phyloP scores from a whole-genome alignment of 1,140 invertebrate genomes.

The Arctopsyche grandis region DNA sequence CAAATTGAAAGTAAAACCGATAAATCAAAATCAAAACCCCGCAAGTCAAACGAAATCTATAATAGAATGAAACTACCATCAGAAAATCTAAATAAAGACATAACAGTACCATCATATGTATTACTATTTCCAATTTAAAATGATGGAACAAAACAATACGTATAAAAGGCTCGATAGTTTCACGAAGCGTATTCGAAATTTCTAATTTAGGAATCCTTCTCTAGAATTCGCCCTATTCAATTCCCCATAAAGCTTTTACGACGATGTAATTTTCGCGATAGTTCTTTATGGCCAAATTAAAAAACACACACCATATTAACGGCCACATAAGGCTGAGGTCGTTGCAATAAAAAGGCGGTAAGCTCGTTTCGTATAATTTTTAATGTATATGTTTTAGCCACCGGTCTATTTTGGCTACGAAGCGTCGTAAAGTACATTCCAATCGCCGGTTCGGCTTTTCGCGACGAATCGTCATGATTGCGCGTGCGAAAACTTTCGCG shows the following conservation, averaged over 20 bases:
- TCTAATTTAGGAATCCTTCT: not conserved
- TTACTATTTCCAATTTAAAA: too few relatives aligned
- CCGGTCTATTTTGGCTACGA: not conserved
- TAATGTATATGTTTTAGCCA: conserved; percentile 4
- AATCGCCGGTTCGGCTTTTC: not conserved
- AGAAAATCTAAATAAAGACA: too few relatives aligned
- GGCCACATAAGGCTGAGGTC: not conserved
- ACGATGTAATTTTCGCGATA: conserved; percentile 19
- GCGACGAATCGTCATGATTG: not conserved
- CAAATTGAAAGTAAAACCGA: too few relatives aligned
- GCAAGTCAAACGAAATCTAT: too few relatives aligned
- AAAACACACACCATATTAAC: conserved; percentile 1
- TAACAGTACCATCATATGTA: too few relatives aligned
- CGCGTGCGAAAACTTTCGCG: not conserved
- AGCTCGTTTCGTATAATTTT: conserved; percentile 23
- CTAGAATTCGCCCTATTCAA: conserved; percentile 7
- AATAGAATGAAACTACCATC: too few relatives aligned
- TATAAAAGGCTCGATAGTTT: too few relatives aligned
- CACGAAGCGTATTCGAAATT: too few relatives aligned
- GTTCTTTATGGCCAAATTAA: conserved; percentile 19
- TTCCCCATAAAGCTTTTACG: not conserved
- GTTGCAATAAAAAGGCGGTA: conserved; percentile 4
- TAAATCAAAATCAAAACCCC: too few relatives aligned
- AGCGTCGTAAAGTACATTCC: not conserved
- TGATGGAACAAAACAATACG: too few relatives aligned